Base-by-base conservation (phyloP, 1,140 invertebrate genomes). In the Galleria mellonella region DNA sequence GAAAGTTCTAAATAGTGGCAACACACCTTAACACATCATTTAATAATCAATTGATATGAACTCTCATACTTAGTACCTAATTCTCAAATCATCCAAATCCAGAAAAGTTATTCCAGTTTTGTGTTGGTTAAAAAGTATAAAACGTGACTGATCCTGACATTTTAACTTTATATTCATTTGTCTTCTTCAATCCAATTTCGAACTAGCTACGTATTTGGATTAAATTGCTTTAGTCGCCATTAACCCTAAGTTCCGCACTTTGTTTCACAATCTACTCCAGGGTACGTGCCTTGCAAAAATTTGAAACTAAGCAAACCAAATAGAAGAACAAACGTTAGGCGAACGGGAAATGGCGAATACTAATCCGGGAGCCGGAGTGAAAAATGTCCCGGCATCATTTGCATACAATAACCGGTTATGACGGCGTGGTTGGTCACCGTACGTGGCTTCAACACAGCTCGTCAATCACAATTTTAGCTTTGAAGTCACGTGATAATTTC, bases 381-480 rank as follows among this genome's bases (percentile, higher is more conserved):
- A 72, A 76, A 76, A 72, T 73, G 50, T 65, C 65, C 69, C 52
- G 59, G 31, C 62, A 45, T 43, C 30, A 64, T 76, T 79, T 74
- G 72, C 75, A 79, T 79, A 79, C 72, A 79, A 74, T 79, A 72
- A 72, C 71, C 72, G 69, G 71, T 62, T 72, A 59, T 58, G 70
- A 71, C 62, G 58, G 60, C 55, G 61, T 52, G 50, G 50, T 51
- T 23, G 17, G 17, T 6, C 6, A 23, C 17, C 44, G 62, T 46
- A 72, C 69, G 69, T 71, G 60, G 52, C 50, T 23, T 23, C 17
- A 23, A 23, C 17, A 23, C 17, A 3, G 6, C 42, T 51, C 58
- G 47, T 54, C 47, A 60, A 65, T 67, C 57, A 59, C 55, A 45
- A 59, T 32, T 68, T 72, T 63, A 52, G 62, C 55, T 72, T 60